A percentile compares a stretch with the other conserved stretches of the same genome.
Evolutionary conservation across 2,113 vertebrate genomes (phyloP).

Genomic region (Neolamprologus longior): DNA sequence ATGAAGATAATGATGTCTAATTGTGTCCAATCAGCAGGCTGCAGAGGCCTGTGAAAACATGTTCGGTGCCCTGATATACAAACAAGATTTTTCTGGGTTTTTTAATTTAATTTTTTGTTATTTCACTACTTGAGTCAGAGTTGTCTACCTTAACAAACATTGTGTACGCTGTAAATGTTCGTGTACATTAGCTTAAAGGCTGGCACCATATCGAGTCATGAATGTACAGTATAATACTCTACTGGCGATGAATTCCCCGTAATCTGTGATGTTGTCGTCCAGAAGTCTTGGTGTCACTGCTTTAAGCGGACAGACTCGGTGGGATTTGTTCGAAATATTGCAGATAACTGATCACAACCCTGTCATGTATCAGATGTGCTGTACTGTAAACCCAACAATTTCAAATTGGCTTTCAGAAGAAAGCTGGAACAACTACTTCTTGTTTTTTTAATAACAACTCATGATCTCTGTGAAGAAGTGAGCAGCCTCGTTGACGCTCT

Average conservation of each 20-base stretch:
- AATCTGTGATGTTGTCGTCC: slow-evolving; percentile 40
- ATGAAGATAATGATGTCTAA: background rate
- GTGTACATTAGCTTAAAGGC: slow-evolving; percentile 43
- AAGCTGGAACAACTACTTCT: background rate
- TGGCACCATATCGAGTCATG: slow-evolving; percentile 50
- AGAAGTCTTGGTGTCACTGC: slow-evolving; percentile 32
- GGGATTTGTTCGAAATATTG: background rate
- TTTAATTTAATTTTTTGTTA: background rate
- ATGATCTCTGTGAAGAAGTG: background rate
- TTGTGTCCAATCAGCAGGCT: slow-evolving; percentile 1
- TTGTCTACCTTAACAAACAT: background rate
- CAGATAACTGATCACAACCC: background rate
- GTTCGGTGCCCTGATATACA: background rate
- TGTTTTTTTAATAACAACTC: background rate
- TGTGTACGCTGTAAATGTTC: slow-evolving; percentile 51
- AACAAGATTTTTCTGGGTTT: background rate
- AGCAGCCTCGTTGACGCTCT: background rate
- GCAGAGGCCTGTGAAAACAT: background rate
- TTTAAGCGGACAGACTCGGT: background rate
- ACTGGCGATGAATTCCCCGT: slow-evolving; percentile 7
- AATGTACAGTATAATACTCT: slow-evolving; percentile 48
- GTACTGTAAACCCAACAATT: background rate
- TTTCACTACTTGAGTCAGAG: slow-evolving; percentile 9
- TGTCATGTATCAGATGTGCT: slow-evolving; percentile 2
- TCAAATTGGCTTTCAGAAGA: background rate